Evolutionary conservation across 2,888 invertebrate genomes (phyloP), one percentile per base, ranked within the genome.

Genomic region (Cerastis rubricosa): DNA sequence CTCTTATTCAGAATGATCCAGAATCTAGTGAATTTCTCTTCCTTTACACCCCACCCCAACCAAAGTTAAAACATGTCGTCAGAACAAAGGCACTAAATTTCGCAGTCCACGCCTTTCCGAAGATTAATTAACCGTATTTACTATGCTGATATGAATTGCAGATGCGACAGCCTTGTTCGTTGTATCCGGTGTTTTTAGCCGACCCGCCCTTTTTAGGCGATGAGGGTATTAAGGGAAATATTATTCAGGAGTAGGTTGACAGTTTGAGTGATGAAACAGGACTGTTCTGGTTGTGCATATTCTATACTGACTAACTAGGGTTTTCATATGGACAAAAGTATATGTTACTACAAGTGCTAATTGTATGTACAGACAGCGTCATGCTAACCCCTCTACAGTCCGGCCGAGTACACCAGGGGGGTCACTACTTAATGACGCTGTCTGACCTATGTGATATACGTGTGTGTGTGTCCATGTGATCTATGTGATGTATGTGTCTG

Each of bases 101-200:
- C 84, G 91, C 92, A 86, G 91, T 89, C 87, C 91, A 92, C 94
- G 93, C 94, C 94, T 91, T 85, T 84, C 40, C 69, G 72, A 89
- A 92, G 92, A 95, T 95, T 95, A 95, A 95, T 96, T 95, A 92
- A 83, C 84, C 71, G 84, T 81, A 92, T 88, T 85, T 89, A 86
- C 87, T 85, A 68, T 51, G 83, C 87, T 85, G 84, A 92, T 93
- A 91, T 92, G 92, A 92, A 93, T 93, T 92, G 92, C 89, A 91
- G 89, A 93, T 92, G 80, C 47, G 76, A 78, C 80, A 73, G 81
- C 78, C 88, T 86, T 77, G 85, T 89, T 85, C 84, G 88, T 92
- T 84, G 89, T 90, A 92, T 92, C 91, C 91, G 91, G 87, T 78
- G 76, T 68, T 75, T 74, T 79, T 85, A 47, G 84, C 73, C 35